Conservation (phyloP, 2,797 vertebrate species). For the Phalanger gymnotis region DNA sequence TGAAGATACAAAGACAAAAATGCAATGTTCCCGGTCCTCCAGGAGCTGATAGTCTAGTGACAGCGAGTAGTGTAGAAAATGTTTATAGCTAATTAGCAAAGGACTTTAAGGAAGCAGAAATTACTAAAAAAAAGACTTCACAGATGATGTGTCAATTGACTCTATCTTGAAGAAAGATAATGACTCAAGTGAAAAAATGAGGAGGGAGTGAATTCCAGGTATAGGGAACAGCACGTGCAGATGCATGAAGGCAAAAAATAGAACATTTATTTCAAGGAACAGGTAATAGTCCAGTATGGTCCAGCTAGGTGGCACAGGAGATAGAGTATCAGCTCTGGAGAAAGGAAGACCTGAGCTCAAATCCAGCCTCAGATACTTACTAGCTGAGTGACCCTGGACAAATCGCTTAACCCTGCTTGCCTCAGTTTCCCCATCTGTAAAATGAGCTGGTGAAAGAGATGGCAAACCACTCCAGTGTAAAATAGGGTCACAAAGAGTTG, state of each 20-base stretch:
- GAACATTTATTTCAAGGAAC: too few species aligned
- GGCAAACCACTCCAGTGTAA: too few species aligned
- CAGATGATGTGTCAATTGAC: background rate
- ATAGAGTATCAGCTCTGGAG: background rate
- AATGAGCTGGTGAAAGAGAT: too few species aligned
- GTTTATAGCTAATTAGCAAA: background rate
- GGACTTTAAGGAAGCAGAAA: background rate
- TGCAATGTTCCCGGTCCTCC: background rate
- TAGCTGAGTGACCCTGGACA: too few species aligned
- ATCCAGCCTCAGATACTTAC: too few species aligned
- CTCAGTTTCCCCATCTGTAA: too few species aligned
- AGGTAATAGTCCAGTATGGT: too few species aligned
- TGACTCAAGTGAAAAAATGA: background rate
- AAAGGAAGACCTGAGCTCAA: too few species aligned
- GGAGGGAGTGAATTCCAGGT: background rate
- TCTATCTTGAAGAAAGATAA: background rate
- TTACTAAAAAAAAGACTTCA: background rate
- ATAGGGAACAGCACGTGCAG: background rate
- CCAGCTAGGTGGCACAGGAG: too few species aligned
- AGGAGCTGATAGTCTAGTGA: background rate
- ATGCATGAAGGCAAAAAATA: background rate
- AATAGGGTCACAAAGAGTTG: too few species aligned
- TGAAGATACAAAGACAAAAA: background rate
- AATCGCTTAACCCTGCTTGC: too few species aligned
- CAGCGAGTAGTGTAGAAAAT: background rate